These are phyloP conservation scores for Habropoda laboriosa DNA, from an alignment of 1,140 invertebrate genomes.

Conservation along the genomic window DNA sequence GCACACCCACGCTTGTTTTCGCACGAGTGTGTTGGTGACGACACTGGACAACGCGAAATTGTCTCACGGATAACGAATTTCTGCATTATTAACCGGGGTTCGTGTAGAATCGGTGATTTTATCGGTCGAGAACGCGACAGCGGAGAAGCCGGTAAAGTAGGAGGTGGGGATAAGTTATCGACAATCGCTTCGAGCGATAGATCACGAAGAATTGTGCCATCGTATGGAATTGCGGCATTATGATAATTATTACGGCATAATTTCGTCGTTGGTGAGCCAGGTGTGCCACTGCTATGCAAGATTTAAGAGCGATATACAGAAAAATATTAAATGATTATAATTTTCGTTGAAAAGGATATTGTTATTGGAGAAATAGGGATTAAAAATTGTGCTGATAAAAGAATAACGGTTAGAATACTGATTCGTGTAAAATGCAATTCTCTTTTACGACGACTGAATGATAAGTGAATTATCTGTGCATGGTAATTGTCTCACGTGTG, in stretches of 20 bases:
- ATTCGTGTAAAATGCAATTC: too few relatives aligned
- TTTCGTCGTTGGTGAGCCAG: not conserved
- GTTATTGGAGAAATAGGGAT: too few relatives aligned
- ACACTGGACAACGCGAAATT: not conserved
- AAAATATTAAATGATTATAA: not conserved
- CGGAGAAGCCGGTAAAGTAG: not conserved
- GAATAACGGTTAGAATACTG: too few relatives aligned
- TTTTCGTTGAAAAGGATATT: too few relatives aligned
- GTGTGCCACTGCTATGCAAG: too few relatives aligned
- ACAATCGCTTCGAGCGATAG: not conserved
- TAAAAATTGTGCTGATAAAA: too few relatives aligned
- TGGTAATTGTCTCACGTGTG: too few relatives aligned
- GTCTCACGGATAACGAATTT: conserved; percentile 1
- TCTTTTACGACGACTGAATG: too few relatives aligned
- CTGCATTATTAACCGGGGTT: conserved; percentile 18
- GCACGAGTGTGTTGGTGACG: not conserved
- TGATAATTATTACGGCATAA: conserved; percentile 21
- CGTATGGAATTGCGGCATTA: conserved; percentile 20
- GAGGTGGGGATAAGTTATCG: conserved; percentile 24
- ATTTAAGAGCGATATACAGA: not conserved
- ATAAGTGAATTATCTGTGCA: too few relatives aligned
- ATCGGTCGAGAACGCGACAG: not conserved
- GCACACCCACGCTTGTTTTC: too few relatives aligned
- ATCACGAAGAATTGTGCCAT: conserved; percentile 17
- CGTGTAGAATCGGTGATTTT: conserved; percentile 27